These are phyloP conservation scores for Hirudinaria manillensis DNA, from an alignment of 2,888 invertebrate genomes.

Conservation along the genomic window DNA sequence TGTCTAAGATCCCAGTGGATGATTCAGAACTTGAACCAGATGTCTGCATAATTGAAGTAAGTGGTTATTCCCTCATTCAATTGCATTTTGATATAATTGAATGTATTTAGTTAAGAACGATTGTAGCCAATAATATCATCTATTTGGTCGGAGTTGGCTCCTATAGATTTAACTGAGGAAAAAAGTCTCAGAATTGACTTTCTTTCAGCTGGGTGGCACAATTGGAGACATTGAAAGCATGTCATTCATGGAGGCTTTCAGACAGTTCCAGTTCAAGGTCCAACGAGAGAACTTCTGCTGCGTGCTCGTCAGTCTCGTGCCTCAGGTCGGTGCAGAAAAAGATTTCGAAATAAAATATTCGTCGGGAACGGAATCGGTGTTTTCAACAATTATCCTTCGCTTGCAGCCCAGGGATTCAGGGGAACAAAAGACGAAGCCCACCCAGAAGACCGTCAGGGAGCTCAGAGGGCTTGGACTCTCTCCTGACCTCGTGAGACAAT, in stretches of 20 bases:
- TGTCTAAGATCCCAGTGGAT: slow-evolving; percentile 76
- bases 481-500: slow-evolving; percentile 68
- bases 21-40: slow-evolving; percentile 59
- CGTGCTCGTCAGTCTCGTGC: slow-evolving; percentile 92
- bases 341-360: no score
- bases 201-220: slow-evolving; percentile 84
- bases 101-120: no score
- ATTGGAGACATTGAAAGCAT: slow-evolving; percentile 99
- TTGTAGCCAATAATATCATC: no score
- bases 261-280: slow-evolving; percentile 91
- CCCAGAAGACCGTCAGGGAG: slow-evolving; percentile 90
- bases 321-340: slow-evolving; percentile 63
- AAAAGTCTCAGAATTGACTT: neutral
- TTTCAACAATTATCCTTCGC: no score
- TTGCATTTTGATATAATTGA: no score
- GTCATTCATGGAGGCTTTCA: slow-evolving; percentile 96
- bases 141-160: no score
- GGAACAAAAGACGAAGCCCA: slow-evolving; percentile 91
- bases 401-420: slow-evolving; percentile 41
- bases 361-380: no score
- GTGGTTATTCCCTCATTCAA: no score
- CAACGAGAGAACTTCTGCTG: slow-evolving; percentile 88
- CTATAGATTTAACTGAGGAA: no score
- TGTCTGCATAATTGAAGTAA: slow-evolving; percentile 61
- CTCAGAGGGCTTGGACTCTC: slow-evolving; percentile 84